Conservation (phyloP, 2,113 vertebrate genomes). For the Nettapus auritus region DNA sequence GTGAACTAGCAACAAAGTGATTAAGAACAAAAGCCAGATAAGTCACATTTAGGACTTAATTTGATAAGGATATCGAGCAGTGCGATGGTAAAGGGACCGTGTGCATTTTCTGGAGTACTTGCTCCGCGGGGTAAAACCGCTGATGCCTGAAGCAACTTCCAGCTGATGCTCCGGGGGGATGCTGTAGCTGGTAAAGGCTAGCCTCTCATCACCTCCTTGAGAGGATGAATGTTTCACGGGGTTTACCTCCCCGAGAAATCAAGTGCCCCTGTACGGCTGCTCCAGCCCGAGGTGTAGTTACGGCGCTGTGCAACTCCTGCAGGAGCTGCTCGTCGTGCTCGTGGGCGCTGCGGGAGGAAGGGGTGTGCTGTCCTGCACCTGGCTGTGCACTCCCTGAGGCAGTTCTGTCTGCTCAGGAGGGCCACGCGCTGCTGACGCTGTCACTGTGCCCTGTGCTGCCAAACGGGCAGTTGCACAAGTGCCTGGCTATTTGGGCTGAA, state of each 20-base stretch:
- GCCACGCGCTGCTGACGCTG: neutral
- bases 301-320: neutral
- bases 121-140: neutral
- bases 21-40: conserved; percentile 28
- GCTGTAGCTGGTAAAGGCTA: neutral
- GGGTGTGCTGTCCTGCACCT: neutral
- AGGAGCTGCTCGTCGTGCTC: neutral
- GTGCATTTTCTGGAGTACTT: neutral
- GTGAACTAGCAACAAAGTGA: conserved; percentile 2
- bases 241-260: neutral
- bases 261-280: rapidly evolving
- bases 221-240: rapidly evolving
- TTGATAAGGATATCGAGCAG: neutral
- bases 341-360: neutral
- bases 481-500: neutral
- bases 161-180: neutral
- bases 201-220: neutral
- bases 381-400: rapidly evolving
- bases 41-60: neutral
- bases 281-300: neutral
- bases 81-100: neutral
- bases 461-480: neutral
- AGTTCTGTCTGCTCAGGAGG: neutral
- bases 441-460: neutral
- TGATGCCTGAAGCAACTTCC: neutral